Evolutionary conservation across 2,888 invertebrate species (phyloP).

Genomic region (Sepiola atlantica): DNA sequence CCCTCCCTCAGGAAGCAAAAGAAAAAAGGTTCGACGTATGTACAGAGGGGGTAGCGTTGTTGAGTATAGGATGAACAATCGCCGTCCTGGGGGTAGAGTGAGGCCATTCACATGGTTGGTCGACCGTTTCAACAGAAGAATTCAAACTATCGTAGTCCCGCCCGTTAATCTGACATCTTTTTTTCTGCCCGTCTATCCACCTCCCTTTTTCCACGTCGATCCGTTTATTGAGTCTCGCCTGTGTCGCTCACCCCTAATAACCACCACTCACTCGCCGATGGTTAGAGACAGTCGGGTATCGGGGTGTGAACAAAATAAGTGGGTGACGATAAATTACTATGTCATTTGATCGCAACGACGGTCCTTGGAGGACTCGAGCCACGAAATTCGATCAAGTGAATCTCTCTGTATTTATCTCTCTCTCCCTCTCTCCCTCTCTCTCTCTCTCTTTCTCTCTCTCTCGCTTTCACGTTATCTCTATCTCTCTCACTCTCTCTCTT

Average conservation of each 20-base stretch:
- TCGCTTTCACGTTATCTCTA: background rate
- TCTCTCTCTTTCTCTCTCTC: background rate
- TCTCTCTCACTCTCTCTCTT: background rate
- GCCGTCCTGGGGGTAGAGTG: background rate
- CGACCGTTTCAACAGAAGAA: background rate
- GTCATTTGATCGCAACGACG: background rate
- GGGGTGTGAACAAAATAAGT: background rate
- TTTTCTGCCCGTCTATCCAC: background rate
- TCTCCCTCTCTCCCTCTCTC: background rate
- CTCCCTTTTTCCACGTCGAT: no score
- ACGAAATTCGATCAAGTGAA: background rate
- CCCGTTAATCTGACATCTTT: background rate
- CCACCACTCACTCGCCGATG: background rate
- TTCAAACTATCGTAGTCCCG: background rate
- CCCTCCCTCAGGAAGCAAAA: background rate
- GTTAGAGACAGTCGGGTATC: background rate
- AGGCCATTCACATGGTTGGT: conserved; percentile 13
- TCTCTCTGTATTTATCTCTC: background rate
- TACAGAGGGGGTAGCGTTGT: background rate
- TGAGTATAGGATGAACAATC: background rate
- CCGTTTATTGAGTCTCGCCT: background rate
- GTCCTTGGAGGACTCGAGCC: background rate
- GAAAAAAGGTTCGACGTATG: no score
- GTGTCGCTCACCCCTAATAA: no score
- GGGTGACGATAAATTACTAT: background rate